phyloP scores from a whole-genome alignment of 2,113 vertebrate genomes.

The Symphodus melops region DNA sequence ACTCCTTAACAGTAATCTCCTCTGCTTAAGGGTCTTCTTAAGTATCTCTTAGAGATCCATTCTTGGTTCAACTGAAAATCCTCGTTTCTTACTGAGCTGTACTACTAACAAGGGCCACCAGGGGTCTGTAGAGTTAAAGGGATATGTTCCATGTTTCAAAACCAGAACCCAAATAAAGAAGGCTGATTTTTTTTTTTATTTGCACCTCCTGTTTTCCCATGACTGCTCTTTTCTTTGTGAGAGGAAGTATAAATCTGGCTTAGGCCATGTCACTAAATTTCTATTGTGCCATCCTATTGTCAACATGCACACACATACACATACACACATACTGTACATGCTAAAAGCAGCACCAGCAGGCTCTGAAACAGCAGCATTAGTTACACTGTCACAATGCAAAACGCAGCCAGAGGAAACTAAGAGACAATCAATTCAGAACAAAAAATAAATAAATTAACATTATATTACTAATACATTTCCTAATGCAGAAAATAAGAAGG shows the following conservation, averaged over 20 bases:
- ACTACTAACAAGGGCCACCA: constrained; percentile 66
- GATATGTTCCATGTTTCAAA: neutral
- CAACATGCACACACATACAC: neutral
- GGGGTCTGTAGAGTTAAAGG: constrained; percentile 73
- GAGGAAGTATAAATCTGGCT: neutral
- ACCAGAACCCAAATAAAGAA: neutral
- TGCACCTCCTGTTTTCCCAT: neutral
- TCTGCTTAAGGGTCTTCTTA: neutral
- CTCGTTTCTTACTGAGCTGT: constrained; percentile 10
- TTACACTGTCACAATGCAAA: constrained; percentile 21
- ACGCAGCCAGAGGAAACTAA: constrained; percentile 26
- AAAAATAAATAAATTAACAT: neutral
- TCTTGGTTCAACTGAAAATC: neutral
- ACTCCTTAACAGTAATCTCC: neutral
- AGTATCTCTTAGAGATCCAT: neutral
- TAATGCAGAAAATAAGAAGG: neutral
- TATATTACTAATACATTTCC: neutral
- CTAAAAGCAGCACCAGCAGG: constrained; percentile 19
- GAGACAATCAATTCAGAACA: constrained; percentile 6
- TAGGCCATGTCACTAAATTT: neutral
- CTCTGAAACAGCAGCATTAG: constrained; percentile 10
- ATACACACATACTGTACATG: neutral
- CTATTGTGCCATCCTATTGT: neutral
- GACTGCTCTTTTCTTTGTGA: neutral
- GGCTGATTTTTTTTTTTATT: neutral